These are phyloP conservation scores for Cataglyphis hispanica DNA, from an alignment of 1,140 invertebrate species.

Conservation along the genomic window DNA sequence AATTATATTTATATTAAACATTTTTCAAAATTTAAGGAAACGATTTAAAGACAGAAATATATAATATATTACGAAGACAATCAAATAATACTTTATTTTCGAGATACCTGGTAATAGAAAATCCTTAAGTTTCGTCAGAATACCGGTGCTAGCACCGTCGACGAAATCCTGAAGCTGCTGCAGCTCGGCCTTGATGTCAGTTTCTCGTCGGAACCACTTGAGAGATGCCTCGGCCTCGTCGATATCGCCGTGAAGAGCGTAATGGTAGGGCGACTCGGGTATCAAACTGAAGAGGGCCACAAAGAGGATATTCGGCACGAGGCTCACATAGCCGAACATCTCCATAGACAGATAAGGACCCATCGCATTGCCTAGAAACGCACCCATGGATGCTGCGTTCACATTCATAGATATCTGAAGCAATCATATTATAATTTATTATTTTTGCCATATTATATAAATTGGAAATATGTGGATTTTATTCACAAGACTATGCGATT, in stretches of 20 bases:
- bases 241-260: constrained; percentile 76
- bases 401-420: constrained; percentile 87
- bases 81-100: neutral
- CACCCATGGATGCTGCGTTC: constrained; percentile 85
- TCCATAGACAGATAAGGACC: constrained; percentile 83
- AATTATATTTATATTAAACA: neutral
- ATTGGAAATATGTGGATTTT: neutral
- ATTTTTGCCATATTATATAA: neutral
- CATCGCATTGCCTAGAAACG: constrained; percentile 82
- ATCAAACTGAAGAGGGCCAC: constrained; percentile 85
- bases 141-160: constrained; percentile 67
- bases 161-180: constrained; percentile 81
- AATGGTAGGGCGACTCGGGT: constrained; percentile 87
- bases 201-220: constrained; percentile 80
- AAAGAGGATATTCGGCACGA: constrained; percentile 84
- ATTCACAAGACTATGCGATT: neutral
- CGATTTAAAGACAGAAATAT: neutral
- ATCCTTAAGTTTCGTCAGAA: constrained; percentile 76
- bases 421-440: constrained; percentile 34
- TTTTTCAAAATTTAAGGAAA: neutral
- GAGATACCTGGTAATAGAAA: constrained; percentile 76
- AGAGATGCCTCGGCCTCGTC: constrained; percentile 82
- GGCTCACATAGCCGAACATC: constrained; percentile 80
- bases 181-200: constrained; percentile 81
- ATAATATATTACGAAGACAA: neutral